These are phyloP conservation scores for Lytechinus pictus DNA, from an alignment of 35 echinoderm and acorn worm species.

Conservation along the genomic window DNA sequence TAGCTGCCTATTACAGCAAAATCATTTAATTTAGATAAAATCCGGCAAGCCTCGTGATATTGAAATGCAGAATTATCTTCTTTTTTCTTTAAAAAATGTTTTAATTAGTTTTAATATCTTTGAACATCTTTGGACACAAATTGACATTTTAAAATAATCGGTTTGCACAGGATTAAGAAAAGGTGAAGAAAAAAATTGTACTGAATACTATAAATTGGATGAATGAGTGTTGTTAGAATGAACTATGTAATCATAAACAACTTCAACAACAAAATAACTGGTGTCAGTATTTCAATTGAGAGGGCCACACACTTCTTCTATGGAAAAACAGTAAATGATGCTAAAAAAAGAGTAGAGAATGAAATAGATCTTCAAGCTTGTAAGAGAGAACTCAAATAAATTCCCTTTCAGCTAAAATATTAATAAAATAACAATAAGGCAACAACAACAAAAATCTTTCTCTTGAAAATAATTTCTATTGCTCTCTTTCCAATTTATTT, in stretches of 20 bases:
- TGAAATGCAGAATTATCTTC: too few relatives aligned
- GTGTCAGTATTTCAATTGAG: not conserved
- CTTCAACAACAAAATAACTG: constrained; percentile 11
- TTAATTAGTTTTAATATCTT: too few relatives aligned
- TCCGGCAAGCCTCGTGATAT: too few relatives aligned
- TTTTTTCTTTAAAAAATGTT: too few relatives aligned
- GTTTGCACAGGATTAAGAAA: not conserved
- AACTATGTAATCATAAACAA: not conserved
- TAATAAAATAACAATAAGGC: not conserved
- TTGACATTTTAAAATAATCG: too few relatives aligned
- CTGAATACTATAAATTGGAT: not conserved
- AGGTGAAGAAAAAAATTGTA: not conserved
- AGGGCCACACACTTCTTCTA: not conserved
- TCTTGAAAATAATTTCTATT: not conserved
- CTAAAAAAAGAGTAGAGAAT: not conserved
- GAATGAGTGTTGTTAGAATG: constrained; percentile 13
- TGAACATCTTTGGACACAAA: too few relatives aligned
- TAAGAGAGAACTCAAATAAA: not conserved
- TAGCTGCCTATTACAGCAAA: too few relatives aligned
- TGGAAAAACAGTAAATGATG: not conserved
- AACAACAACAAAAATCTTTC: not conserved
- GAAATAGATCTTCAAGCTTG: not conserved
- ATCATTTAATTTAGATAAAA: too few relatives aligned
- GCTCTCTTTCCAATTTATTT: not conserved
- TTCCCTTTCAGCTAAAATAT: not conserved